phyloP scores from a whole-genome alignment of 2,113 vertebrate species.

The Syrrhaptes paradoxus region DNA sequence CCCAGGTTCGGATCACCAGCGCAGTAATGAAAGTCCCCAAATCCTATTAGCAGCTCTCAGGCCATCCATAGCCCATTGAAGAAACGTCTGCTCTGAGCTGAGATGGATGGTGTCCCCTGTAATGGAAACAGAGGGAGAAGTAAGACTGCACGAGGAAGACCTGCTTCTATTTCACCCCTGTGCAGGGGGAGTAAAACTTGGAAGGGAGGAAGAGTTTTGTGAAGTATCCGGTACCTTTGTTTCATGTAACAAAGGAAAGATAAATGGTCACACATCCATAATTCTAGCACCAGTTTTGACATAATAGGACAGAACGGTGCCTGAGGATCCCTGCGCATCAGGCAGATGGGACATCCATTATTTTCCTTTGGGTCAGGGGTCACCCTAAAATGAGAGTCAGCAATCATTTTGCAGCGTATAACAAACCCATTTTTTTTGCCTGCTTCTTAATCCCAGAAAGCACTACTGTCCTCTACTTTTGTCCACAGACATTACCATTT shows the following conservation, averaged over 20 bases:
- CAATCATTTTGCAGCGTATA: conserved; percentile 42
- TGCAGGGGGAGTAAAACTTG: background rate
- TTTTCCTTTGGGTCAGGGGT: conserved; percentile 35
- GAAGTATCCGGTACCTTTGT: conserved; percentile 36
- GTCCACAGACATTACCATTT: conserved; percentile 63
- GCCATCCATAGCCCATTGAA: conserved; percentile 5
- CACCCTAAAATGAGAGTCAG: conserved; percentile 25
- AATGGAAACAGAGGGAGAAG: background rate
- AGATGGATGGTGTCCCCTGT: background rate
- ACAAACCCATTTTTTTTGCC: conserved; percentile 32
- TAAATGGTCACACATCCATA: conserved; percentile 27
- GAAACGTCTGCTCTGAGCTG: background rate
- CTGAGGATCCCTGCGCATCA: conserved; percentile 45
- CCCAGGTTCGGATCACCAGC: conserved; percentile 11
- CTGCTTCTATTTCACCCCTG: background rate
- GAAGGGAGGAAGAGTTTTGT: background rate
- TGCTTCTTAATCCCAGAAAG: conserved; percentile 55
- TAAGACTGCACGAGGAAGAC: background rate
- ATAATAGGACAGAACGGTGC: conserved; percentile 51
- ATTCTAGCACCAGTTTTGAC: conserved; percentile 50
- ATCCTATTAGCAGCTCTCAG: background rate
- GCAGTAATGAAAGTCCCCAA: conserved; percentile 21
- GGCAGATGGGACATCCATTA: conserved; percentile 57
- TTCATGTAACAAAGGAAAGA: conserved; percentile 10
- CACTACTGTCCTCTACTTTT: conserved; percentile 59